These are phyloP conservation scores for Lethenteron reissneri DNA, from an alignment of 2,113 vertebrate species.

Conservation along the genomic window DNA sequence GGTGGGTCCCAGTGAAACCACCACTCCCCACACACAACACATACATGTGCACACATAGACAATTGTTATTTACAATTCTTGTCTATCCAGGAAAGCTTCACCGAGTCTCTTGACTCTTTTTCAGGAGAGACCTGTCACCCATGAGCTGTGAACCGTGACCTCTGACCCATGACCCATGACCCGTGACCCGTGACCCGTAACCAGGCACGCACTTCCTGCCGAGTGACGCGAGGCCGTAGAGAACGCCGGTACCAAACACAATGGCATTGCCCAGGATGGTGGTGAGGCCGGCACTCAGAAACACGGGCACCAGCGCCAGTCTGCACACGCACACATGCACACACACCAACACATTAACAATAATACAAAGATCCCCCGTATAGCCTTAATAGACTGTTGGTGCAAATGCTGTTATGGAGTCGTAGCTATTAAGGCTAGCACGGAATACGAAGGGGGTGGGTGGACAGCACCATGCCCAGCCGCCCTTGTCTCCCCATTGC, in stretches of 20 bases:
- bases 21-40: too few species aligned
- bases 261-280: slow-evolving; percentile 70
- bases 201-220: slow-evolving; percentile 58
- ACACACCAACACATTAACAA: slow-evolving; percentile 12
- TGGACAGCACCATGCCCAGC: too few species aligned
- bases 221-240: slow-evolving; percentile 64
- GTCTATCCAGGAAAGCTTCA: not conserved
- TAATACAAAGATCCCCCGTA: not conserved
- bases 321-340: slow-evolving; percentile 55
- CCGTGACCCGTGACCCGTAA: not conserved
- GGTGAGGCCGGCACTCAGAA: slow-evolving; percentile 57
- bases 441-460: too few species aligned
- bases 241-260: slow-evolving; percentile 66
- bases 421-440: too few species aligned
- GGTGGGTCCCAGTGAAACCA: too few species aligned
- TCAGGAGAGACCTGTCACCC: not conserved
- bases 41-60: too few species aligned
- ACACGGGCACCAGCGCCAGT: slow-evolving; percentile 54
- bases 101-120: not conserved
- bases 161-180: not conserved
- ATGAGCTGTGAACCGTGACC: not conserved
- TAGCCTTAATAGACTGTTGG: not conserved
- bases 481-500: too few species aligned
- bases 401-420: not conserved
- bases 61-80: too few species aligned